Percentiles rank a stretch among this genome's conserved stretches.
Evolutionary conservation across 2,888 invertebrate species (phyloP).

Genomic region (Polylopha cassiicola): DNA sequence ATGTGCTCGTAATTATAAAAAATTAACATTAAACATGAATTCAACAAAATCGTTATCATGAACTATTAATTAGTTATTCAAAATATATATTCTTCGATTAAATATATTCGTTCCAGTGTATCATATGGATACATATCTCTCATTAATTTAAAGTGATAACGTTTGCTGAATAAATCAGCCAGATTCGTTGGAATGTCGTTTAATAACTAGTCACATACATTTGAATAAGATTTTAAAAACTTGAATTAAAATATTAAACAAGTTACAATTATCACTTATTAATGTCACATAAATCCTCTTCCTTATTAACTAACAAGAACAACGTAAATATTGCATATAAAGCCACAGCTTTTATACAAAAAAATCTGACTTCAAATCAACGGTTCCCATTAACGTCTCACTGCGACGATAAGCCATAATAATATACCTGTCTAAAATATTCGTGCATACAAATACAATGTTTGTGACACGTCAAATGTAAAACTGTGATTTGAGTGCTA

Average conservation of each 20-base stretch:
- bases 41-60: too few relatives aligned
- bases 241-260: slow-evolving; percentile 16
- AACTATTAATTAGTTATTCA: too few relatives aligned
- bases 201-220: slow-evolving; percentile 13
- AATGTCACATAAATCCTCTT: slow-evolving; percentile 11
- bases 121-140: too few relatives aligned
- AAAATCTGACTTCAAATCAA: slow-evolving; percentile 24
- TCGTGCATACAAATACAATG: slow-evolving; percentile 31
- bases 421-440: slow-evolving; percentile 22
- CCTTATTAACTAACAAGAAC: slow-evolving; percentile 20
- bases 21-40: too few relatives aligned
- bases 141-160: too few relatives aligned
- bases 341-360: slow-evolving; percentile 59
- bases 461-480: slow-evolving; percentile 49
- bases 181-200: slow-evolving; percentile 16
- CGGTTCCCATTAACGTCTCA: slow-evolving; percentile 15
- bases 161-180: too few relatives aligned
- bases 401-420: slow-evolving; percentile 18
- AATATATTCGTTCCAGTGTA: too few relatives aligned
- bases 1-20: too few relatives aligned
- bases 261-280: slow-evolving; percentile 9
- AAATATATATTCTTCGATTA: too few relatives aligned
- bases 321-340: slow-evolving; percentile 43
- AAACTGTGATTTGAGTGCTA: slow-evolving; percentile 65
- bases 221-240: slow-evolving; percentile 1